Base-by-base conservation (phyloP, 2,888 invertebrate species). In the Scaptomyza flava region DNA sequence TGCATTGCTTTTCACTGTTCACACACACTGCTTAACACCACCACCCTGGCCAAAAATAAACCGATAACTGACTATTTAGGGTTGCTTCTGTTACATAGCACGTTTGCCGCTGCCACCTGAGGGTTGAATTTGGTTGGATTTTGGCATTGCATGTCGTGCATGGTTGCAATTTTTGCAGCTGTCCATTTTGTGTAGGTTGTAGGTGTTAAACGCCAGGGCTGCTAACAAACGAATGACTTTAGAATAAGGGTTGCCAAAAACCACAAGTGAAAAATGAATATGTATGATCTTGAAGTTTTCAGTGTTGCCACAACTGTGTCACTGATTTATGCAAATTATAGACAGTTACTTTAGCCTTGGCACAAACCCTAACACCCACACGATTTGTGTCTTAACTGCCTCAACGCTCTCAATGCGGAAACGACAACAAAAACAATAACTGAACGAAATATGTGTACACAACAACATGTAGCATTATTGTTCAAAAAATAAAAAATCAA, bases 161-260 rank as follows among this genome's bases (percentile, higher is more conserved):
- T 43, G 45, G 65, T 57, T 80, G 83, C 83, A 82, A 71, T 68
- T 68, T 69, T 68, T 77, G 84, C 84, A 79, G 78, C 68, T 65
- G 73, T 58, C 62, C 27, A 27, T 42, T 51, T 52, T 43, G 48
- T 34, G 34, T 53, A 27, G 20, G 20, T 23, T 54, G 67, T 77
- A 70, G 68, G 71, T 66, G 65, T 62, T 56, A 53, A 20, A 36
- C 36, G 38, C 43, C 70, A 76, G 76, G 58, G 76, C 59, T 74
- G 70, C 61, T 56, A 56, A 31, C 17, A 30, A 48, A 9, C 41
- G 41, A 41, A 7, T 36, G 41, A 45, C 7, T n/a, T 3, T n/a
- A 6, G 4, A n/a, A 0, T 27, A 9, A 69, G 56, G 58, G 62
- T 52, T 72, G 58, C 42, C 58, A 43, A 14, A 14, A 31, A 56